Evolutionary conservation across 2,888 invertebrate genomes (phyloP).

Genomic region (Autographa pulchrina): DNA sequence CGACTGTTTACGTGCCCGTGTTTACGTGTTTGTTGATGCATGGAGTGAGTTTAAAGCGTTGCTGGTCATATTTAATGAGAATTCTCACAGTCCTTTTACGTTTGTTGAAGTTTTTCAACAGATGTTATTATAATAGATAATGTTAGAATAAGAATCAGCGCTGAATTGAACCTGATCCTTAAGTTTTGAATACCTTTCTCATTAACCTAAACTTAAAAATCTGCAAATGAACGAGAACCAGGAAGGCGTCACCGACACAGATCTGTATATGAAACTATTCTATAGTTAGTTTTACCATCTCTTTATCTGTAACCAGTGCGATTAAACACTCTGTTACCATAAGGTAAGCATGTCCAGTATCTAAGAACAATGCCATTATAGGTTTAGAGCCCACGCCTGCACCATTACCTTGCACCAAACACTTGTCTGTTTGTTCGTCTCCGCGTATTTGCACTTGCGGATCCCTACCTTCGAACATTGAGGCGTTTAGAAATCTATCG

Average conservation of each 20-base stretch:
- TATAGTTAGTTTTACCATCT: too few species aligned
- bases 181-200: too few species aligned
- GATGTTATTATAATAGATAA: background rate
- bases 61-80: background rate
- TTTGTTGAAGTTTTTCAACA: background rate
- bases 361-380: too few species aligned
- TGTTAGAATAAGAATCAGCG: too few species aligned
- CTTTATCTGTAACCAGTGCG: too few species aligned
- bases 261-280: too few species aligned
- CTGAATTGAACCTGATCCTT: too few species aligned
- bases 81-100: background rate
- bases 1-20: constrained; percentile 64
- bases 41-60: constrained; percentile 37
- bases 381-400: constrained; percentile 7
- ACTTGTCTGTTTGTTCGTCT: constrained; percentile 42
- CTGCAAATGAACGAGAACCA: too few species aligned
- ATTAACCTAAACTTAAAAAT: too few species aligned
- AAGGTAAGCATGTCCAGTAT: too few species aligned
- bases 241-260: too few species aligned
- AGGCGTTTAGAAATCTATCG: constrained; percentile 73
- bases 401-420: constrained; percentile 26
- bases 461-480: constrained; percentile 67
- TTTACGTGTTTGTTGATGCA: constrained; percentile 55
- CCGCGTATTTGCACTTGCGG: constrained; percentile 66
- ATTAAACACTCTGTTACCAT: too few species aligned